Evolutionary conservation across 2,888 invertebrate species (phyloP), one percentile per base, ranked within the genome.

Genomic region (Chouioia cunea): DNA sequence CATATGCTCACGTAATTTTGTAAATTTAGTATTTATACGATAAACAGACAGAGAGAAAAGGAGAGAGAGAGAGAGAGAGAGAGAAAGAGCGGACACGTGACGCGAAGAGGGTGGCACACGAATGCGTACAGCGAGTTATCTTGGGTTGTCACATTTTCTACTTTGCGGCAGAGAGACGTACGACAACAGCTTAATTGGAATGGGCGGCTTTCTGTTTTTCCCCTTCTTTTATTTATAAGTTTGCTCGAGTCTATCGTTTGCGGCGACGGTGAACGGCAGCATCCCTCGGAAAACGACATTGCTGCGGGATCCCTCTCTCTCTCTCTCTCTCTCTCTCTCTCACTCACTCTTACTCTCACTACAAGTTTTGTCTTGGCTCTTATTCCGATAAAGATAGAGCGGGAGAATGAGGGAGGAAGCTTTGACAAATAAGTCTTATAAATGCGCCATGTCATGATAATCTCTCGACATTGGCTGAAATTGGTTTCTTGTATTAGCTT

Each of bases 371-470:
- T 36, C 36, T 36, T n/a, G n/a, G n/a, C n/a, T n/a, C n/a, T n/a
- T n/a, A n/a, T n/a, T 36, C 47, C 20, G 71, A 60, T 36, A 36
- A 36, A 36, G 36, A 36, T 2, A 65, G 62, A 63, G 63, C 63
- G 36, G 65, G 27, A 27, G 57, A 59, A 68, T 65, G 71, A 71
- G 73, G 71, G 75, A 65, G 58, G 59, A 18, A 71, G 56, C 72
- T 71, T 79, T 83, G 84, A 85, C 84, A 85, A 85, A 85, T 85
- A 84, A 84, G 82, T 82, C 82, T 83, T 84, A 84, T 82, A 83
- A 85, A 84, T 36, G 36, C 81, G 81, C 75, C 79, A 76, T 77
- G 75, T 79, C 79, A 78, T 82, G 66, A 70, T 73, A 70, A 73
- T 73, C 70, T 67, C 50, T 79, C 74, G n/a, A n/a, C n/a, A n/a